Evolutionary conservation across 1,140 invertebrate genomes (phyloP), one percentile per base, ranked within the genome.

Genomic region (Rhagoletis zephyria): DNA sequence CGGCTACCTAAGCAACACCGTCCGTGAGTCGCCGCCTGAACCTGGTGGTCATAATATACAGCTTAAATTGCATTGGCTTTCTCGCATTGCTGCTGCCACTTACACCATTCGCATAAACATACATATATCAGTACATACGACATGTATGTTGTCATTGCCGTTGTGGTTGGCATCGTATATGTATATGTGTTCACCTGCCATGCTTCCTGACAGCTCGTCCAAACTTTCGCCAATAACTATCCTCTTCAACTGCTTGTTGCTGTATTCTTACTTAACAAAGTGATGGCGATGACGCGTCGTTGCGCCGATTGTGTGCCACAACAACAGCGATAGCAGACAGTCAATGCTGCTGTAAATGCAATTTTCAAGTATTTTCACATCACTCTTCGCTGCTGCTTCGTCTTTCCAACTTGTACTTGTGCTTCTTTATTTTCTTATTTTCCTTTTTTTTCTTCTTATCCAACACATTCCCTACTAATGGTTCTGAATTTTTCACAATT

Each of bases 311-410:
- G 64, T 67, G 64, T 67, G 67, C 40, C 30, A 30, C 30, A 30
- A 30, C 30, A 30, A 10, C 45, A 81, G 16, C 48, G 74, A 48
- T 56, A 63, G 16, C 56, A 59, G 81, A 4, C 48, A 85, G 59
- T 81, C 59, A 85, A 40, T 85, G 30, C 85, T 85, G 56, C 85
- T 85, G 61, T 61, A 85, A 85, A 85, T 85, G 85, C 51, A 85
- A 85, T 85, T 85, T 85, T 85, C 48, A 59, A 59, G 81, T 48
- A 30, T 85, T 59, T 56, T 30, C 16, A 48, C 40, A 16, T 48
- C 45, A 51, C 48, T 42, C 6, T 56, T 16, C 56, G 2, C 9
- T 56, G 48, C 9, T 6, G 16, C n/a, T 19, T 2, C n/a, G 16
- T 19, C 48, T 56, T 19, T 81, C 30, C n/a, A 56, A 30, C 48